Evolutionary conservation across 2,888 invertebrate genomes (phyloP), one percentile per base, ranked within the genome.

Genomic region (Branchellion lobata): DNA sequence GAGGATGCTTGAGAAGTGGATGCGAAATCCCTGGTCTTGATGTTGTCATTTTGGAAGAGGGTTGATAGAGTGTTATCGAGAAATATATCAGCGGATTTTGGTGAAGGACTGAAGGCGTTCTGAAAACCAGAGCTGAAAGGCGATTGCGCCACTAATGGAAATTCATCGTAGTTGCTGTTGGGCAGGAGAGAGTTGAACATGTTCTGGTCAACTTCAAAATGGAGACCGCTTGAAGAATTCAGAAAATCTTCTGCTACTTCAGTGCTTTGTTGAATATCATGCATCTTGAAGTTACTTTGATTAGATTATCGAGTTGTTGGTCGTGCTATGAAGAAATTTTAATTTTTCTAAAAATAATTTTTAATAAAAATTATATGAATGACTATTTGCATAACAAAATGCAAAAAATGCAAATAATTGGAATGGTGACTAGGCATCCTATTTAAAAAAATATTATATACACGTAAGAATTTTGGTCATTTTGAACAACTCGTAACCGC

Each of bases 21-120:
- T 57, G 61, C n/a, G 21, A 18, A 57, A n/a, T 57, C 61, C 21
- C 24, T 57, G n/a, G 21, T 18, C 21, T 57, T 57, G 21, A 57
- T n/a, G 8, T 3, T 18, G 61, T 57, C 21, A n/a, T 5, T 57
- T n/a, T 57, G 61, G 21, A 57, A 57, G 21, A 57, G 61, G 3
- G 61, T 18, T n/a, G 61, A 57, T 57, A 57, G 61, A 18, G 21
- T 57, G 24, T 57, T 57, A n/a, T 57, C 61, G 24, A 57, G 61
- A 5, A 57, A 57, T 3, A 57, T 18, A 24, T 57, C 61, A 18
- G 61, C 21, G 3, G 61, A 57, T n/a, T 57, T 57, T 57, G 61
- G 61, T n/a, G 61, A 57, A 24, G 61, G 61, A 57, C 61, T 57
- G 24, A 57, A 24, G 24, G 24, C 61, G 24, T 57, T 57, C 3